Evolutionary conservation across 2,113 vertebrate species (phyloP).

Genomic region (Psittacus erithacus): DNA sequence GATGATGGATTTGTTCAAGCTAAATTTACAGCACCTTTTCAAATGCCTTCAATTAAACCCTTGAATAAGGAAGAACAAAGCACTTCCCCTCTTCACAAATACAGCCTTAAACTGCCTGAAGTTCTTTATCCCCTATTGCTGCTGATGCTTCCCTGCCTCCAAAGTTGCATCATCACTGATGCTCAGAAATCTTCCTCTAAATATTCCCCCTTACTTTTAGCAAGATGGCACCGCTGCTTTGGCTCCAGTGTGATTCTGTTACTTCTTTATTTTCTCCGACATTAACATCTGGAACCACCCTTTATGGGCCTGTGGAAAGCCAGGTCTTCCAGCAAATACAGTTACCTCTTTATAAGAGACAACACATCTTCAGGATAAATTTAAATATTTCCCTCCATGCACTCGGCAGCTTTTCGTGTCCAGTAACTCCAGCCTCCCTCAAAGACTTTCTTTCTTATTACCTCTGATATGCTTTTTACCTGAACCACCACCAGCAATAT

Average conservation of each 20-base stretch:
- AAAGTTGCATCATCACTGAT: not conserved
- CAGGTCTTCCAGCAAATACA: not conserved
- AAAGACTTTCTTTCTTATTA: not conserved
- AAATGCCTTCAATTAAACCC: slow-evolving; percentile 19
- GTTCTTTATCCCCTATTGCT: not conserved
- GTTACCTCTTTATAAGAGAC: not conserved
- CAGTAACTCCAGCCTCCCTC: not conserved
- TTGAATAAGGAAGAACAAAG: slow-evolving; percentile 27
- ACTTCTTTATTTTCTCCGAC: not conserved
- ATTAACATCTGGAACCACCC: not conserved
- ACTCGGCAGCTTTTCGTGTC: not conserved
- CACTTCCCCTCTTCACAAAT: not conserved
- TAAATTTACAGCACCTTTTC: slow-evolving; percentile 24
- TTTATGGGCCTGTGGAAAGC: not conserved
- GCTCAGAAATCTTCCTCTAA: not conserved
- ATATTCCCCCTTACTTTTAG: not conserved
- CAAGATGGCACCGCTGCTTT: not conserved
- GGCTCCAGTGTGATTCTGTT: not conserved
- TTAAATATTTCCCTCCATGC: not conserved
- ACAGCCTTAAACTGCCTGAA: not conserved
- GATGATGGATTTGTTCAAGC: slow-evolving; percentile 24
- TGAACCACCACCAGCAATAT: not conserved
- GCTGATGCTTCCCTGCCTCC: not conserved
- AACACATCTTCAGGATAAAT: not conserved
- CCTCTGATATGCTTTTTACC: not conserved